Evolutionary conservation across 2,113 vertebrate species (phyloP), one percentile per base, ranked within the genome.

Genomic region (Chionis minor): DNA sequence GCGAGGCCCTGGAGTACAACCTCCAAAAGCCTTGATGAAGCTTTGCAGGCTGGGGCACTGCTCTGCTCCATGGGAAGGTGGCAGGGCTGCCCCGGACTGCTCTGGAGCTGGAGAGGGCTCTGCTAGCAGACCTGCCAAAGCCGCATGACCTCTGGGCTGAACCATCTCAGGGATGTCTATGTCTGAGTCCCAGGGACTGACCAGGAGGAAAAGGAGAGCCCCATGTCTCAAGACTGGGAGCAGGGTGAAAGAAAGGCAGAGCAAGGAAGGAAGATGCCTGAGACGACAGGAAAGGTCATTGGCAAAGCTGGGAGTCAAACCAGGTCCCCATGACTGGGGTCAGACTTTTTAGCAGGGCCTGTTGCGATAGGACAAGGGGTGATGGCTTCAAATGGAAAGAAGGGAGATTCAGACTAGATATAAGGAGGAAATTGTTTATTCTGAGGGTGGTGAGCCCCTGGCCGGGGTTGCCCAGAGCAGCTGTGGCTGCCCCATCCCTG

Each of bases 91-190:
- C 45, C n/a, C 0, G 6, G 63, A 45, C 47, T 4, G 0, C 42
- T 47, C 38, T 21, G 27, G 40, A 33, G 33, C 14, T 0, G 0
- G 51, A 42, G 23, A 35, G 10, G 28, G 65, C 56, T 28, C 66
- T 35, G 28, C 82, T 47, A 33, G 70, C 33, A 35, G 44, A 72
- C 33, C 14, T 44, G 8, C 52, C 45, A 22, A 66, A 86, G 0
- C 42, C 14, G 6, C 0, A 0, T 8, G n/a, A 54, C 12, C 24
- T 42, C 70, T 5, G 4, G 38, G 35, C 18, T 77, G 49, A 22
- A 5, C 7, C 20, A 6, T 9, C 22, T 24, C 47, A 0, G 3
- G 38, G 45, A 26, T 28, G 5, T 20, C 33, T 12, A 2, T 9
- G 15, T 49, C 44, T 0, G 0, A 20, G 73, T 75, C n/a, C 62